phyloP scores from a whole-genome alignment of 2,888 invertebrate species.

The Volucella inflata region DNA sequence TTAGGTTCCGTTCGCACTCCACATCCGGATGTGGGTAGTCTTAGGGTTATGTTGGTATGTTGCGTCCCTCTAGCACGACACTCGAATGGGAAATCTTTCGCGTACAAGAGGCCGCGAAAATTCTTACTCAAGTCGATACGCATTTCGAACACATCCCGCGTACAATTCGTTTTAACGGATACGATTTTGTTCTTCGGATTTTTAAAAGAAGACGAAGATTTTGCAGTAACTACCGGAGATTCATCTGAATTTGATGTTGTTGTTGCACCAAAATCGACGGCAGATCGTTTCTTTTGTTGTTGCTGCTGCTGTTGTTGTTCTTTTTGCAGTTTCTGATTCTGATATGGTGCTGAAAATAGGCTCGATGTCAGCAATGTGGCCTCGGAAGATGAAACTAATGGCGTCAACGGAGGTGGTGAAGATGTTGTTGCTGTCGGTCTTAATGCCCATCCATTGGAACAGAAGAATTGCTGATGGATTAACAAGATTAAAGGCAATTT shows the following conservation, averaged over 20 bases:
- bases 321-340: not conserved
- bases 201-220: constrained; percentile 50
- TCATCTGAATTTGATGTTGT: constrained; percentile 44
- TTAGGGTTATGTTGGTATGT: constrained; percentile 79
- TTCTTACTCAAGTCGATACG: constrained; percentile 85
- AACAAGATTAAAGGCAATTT: constrained; percentile 79
- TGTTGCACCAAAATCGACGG: constrained; percentile 51
- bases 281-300: constrained; percentile 50
- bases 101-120: constrained; percentile 90
- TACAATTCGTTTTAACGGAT: constrained; percentile 87
- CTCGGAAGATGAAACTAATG: constrained; percentile 78
- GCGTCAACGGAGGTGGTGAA: constrained; percentile 73
- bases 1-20: constrained; percentile 87
- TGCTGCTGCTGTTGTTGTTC: constrained; percentile 23
- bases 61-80: constrained; percentile 87
- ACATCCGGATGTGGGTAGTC: constrained; percentile 85
- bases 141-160: constrained; percentile 87
- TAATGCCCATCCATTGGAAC: constrained; percentile 81
- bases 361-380: constrained; percentile 77
- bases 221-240: constrained; percentile 30
- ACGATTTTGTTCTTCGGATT: constrained; percentile 85
- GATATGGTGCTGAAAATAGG: constrained; percentile 66
- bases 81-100: constrained; percentile 90
- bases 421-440: constrained; percentile 77
- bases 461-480: constrained; percentile 79